phyloP scores from a whole-genome alignment of 2,888 invertebrate species.

The Reticulitermes lucifugus region DNA sequence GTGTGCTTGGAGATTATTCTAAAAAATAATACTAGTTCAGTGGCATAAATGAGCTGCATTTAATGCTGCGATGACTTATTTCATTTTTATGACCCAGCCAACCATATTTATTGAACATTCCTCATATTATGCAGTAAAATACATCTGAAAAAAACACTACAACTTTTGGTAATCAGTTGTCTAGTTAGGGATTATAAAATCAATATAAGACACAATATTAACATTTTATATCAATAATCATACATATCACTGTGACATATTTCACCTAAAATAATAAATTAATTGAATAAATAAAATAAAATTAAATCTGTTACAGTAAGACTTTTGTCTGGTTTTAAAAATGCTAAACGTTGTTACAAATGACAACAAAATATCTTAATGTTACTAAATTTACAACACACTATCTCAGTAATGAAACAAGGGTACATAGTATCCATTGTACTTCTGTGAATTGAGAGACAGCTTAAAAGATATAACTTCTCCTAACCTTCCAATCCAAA shows the following conservation, averaged over 20 bases:
- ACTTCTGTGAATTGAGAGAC: neutral
- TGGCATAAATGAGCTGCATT: no score
- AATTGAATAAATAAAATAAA: conserved; percentile 24
- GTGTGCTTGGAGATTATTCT: no score
- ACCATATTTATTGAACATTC: no score
- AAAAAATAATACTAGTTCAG: no score
- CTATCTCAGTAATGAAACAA: conserved; percentile 26
- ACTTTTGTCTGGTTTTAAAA: neutral
- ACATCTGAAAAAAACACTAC: no score
- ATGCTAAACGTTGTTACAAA: neutral
- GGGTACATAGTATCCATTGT: conserved; percentile 21
- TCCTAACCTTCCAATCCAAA: neutral
- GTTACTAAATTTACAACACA: conserved; percentile 23
- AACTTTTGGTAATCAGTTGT: no score
- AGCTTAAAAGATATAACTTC: neutral
- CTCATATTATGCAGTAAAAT: no score
- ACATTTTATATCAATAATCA: conserved; percentile 37
- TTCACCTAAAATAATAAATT: neutral
- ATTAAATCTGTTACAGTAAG: neutral
- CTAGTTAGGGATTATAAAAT: neutral
- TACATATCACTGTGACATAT: conserved; percentile 24
- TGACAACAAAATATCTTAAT: conserved; percentile 1
- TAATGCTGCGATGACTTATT: no score
- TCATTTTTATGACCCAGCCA: no score
- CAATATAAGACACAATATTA: conserved; percentile 29